Conservation (phyloP, 2,113 vertebrate species). For the Bubo bubo region DNA sequence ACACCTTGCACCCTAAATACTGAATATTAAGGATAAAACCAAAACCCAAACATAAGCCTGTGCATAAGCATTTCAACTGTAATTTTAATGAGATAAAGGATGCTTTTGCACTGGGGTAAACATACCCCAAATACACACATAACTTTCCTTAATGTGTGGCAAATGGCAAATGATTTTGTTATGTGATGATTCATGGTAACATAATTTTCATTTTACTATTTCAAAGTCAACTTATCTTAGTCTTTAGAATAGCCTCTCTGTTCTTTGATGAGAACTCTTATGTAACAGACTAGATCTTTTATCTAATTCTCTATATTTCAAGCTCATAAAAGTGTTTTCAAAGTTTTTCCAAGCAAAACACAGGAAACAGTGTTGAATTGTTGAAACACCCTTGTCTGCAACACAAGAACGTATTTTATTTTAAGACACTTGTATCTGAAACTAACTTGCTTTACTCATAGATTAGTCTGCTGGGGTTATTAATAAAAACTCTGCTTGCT, state of each 20-base stretch:
- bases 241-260: background rate
- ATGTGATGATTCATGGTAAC: background rate
- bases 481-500: background rate
- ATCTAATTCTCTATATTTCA: background rate
- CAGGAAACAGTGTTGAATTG: background rate
- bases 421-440: background rate
- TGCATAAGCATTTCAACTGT: background rate
- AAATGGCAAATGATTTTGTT: background rate
- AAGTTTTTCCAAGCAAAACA: background rate
- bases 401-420: background rate
- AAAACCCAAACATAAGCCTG: background rate
- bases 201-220: background rate
- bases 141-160: background rate
- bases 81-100: background rate
- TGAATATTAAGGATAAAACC: background rate
- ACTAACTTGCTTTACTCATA: background rate
- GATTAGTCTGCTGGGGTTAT: background rate
- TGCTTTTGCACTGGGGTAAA: background rate
- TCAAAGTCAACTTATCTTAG: background rate
- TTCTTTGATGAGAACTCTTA: background rate
- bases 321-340: background rate
- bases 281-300: background rate
- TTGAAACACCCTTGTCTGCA: background rate
- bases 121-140: background rate
- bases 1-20: background rate